A percentile compares a stretch with the other conserved stretches of the same genome.
Evolutionary conservation across 2,113 vertebrate genomes (phyloP).

Genomic region (Zosterops hypoxanthus): DNA sequence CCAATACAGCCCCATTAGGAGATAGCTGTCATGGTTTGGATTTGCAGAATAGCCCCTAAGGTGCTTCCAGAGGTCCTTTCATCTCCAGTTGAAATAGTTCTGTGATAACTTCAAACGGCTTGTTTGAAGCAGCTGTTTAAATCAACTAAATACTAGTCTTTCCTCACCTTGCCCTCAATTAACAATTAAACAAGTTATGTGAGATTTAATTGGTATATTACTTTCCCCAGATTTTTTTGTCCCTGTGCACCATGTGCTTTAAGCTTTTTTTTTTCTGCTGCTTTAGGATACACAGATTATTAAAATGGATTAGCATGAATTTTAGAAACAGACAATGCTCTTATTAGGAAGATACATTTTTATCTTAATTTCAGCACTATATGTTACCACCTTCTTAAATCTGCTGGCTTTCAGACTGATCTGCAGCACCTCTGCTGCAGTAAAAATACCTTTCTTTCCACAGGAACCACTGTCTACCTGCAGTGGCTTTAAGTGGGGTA

Average conservation of each 20-base stretch:
- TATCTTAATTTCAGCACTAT: background rate
- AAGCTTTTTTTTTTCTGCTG: background rate
- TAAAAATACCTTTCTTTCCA: background rate
- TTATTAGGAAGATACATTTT: background rate
- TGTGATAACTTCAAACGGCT: conserved; percentile 31
- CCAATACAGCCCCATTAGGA: background rate
- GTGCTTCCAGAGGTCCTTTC: background rate
- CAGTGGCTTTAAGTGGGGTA: rapidly evolving
- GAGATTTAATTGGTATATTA: background rate
- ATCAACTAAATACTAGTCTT: conserved; percentile 30
- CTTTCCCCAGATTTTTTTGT: background rate
- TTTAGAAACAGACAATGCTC: background rate
- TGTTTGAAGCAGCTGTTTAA: conserved; percentile 60
- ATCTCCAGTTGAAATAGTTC: background rate
- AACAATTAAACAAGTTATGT: conserved; percentile 26
- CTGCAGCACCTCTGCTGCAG: background rate
- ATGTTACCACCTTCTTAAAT: background rate
- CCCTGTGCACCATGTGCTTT: background rate
- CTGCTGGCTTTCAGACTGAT: background rate
- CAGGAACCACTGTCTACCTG: background rate
- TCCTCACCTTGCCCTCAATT: conserved; percentile 16
- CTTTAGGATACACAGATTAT: background rate
- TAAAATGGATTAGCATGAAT: background rate
- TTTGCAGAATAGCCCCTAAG: background rate
- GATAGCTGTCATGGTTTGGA: background rate